Base-by-base conservation (phyloP, 1,140 invertebrate genomes). In the Agrilus planipennis region DNA sequence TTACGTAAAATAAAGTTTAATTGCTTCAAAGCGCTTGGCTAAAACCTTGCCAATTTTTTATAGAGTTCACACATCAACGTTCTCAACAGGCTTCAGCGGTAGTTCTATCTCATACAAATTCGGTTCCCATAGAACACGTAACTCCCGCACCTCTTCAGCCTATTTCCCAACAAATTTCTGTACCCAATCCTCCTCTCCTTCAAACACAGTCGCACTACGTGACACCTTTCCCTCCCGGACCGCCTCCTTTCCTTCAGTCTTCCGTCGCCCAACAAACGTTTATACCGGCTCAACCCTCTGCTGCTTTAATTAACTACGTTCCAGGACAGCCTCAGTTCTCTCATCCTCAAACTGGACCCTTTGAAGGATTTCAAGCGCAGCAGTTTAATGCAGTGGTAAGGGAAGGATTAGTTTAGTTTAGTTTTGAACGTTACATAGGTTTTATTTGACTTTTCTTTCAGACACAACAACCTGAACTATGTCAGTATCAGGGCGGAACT, bases 401-500 rank as follows among this genome's bases (percentile, higher is more conserved):
- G n/a, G 6, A 6, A 12, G 6, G 9, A 12, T 12, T 12, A 9
- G 6, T 17, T 12, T 39, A 5, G 4, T 16, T 9, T 23, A 39
- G 16, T 16, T 10, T 10, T 7, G 5, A 15, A 31, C 15, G 3
- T 31, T 18, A 6, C n/a, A 31, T 16, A 21, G 29, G 9, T 36
- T 21, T n/a, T 31, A 40, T 40, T 30, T 18, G 15, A 5, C 9
- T 12, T 17, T 32, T 34, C 22, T 52, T 46, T 28, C 43, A 62
- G 55, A 54, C 48, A 17, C 60, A 55, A 38, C 53, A 57, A n/a
- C 47, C 59, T 11, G 60, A 62, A 46, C 43, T 62, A 19, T 62
- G 56, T 32, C 60, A 62, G 47, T 57, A 53, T 5, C 60, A 57
- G 39, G 55, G 54, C 10, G 60, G 60, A 20, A 62, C 61, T 9